A percentile compares a stretch with the other conserved stretches of the same genome.
Conservation (phyloP, 2,888 invertebrate genomes). For the Volucella bombylans region DNA sequence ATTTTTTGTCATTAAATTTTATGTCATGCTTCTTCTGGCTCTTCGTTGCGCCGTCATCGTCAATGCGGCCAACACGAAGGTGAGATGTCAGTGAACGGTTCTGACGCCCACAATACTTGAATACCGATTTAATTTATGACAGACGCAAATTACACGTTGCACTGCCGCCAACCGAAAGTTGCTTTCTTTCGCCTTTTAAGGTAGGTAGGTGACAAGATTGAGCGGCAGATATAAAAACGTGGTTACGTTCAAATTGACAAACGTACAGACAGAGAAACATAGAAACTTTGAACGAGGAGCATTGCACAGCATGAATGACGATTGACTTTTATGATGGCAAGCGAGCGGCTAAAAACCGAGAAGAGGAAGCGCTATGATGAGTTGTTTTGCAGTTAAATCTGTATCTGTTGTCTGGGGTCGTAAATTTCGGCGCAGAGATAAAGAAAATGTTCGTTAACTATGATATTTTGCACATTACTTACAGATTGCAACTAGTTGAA, state of each 20-base stretch:
- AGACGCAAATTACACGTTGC: constrained; percentile 71
- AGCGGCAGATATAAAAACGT: constrained; percentile 42
- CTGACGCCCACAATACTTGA: constrained; percentile 62
- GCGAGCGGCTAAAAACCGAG: too few species aligned
- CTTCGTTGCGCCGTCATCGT: constrained; percentile 31
- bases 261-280: background rate
- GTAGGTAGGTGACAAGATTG: constrained; percentile 61
- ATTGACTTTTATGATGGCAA: constrained; percentile 50
- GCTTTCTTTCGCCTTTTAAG: constrained; percentile 49
- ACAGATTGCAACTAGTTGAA: too few species aligned
- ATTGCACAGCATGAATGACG: constrained; percentile 52
- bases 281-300: constrained; percentile 28
- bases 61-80: constrained; percentile 62
- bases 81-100: constrained; percentile 74
- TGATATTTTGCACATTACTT: too few species aligned
- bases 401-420: too few species aligned
- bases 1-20: constrained; percentile 73
- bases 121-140: constrained; percentile 70
- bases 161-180: constrained; percentile 50
- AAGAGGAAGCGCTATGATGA: background rate
- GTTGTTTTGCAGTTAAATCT: constrained; percentile 1
- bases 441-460: too few species aligned
- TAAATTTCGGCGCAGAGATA: too few species aligned
- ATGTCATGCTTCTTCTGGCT: constrained; percentile 67
- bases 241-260: background rate